Conservation (phyloP, 2,797 vertebrate genomes). For the Kryptopterus vitreolus region DNA sequence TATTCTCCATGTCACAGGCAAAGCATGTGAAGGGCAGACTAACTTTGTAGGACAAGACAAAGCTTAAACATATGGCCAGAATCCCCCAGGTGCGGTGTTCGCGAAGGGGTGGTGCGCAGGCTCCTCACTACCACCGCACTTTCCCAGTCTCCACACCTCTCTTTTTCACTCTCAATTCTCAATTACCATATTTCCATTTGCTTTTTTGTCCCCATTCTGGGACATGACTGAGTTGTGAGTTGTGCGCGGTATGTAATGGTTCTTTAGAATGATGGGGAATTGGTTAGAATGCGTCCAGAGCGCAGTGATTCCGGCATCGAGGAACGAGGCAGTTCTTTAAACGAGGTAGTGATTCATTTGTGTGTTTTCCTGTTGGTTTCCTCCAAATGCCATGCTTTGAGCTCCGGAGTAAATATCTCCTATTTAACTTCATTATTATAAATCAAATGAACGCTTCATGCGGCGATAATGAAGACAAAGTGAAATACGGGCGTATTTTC, state of each 20-base stretch:
- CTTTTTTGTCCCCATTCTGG: constrained; percentile 39
- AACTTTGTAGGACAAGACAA: constrained; percentile 99
- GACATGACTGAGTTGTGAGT: constrained; percentile 39
- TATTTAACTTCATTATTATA: constrained; percentile 63
- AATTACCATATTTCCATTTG: constrained; percentile 46
- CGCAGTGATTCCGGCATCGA: constrained; percentile 1
- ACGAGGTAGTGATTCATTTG: constrained; percentile 52
- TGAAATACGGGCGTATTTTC: constrained; percentile 75
- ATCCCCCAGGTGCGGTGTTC: constrained; percentile 84
- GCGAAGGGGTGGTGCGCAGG: constrained; percentile 50
- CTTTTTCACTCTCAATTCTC: constrained; percentile 43
- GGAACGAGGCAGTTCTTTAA: constrained; percentile 39
- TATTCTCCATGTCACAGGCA: constrained; percentile 75
- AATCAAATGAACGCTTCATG: constrained; percentile 64
- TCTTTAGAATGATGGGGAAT: constrained; percentile 28
- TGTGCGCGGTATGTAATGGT: constrained; percentile 40
- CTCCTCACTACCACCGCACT: constrained; percentile 40
- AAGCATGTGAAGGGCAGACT: constrained; percentile 94
- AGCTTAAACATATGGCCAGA: constrained; percentile 94
- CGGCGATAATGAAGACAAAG: constrained; percentile 75
- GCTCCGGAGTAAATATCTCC: constrained; percentile 58
- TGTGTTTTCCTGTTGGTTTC: constrained; percentile 53
- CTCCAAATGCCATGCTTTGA: constrained; percentile 44
- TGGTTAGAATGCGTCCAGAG: constrained; percentile 33
- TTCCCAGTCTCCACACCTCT: constrained; percentile 43